Evolutionary conservation across 2,888 invertebrate species (phyloP), one percentile per base, ranked within the genome.

Genomic region (Drosophila ustulata): DNA sequence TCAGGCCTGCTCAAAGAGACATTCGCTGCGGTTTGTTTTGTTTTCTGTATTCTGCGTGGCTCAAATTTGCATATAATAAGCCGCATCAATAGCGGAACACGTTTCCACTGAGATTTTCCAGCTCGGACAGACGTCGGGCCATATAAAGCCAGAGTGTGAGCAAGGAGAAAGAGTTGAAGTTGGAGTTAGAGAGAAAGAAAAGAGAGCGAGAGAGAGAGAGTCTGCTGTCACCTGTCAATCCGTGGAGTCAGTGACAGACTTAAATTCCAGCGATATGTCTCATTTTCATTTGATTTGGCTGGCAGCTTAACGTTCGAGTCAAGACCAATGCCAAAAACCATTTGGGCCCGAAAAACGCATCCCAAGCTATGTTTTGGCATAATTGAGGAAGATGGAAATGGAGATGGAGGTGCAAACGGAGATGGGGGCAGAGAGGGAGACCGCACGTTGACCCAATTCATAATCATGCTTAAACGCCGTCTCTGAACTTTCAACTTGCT

Each of bases 1-100:
- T 68, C 62, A 66, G 46, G 61, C 45, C 62, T 34, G 45, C 58
- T 39, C 62, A 34, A 41, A 51, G 37, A 61, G 59, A 57, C 68
- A 71, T 74, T 66, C 75, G 78, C 50, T 64, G 49, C 46, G 68
- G 78, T 52, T 73, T 65, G 73, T 78, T 41, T 34, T 72, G 63
- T 57, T 78, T 41, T 18, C 18, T 72, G 59, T 61, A 64, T 45
- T 67, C 39, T 74, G 78, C 74, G 78, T 88, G 80, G 78, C 66
- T 76, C 86, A 90, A 91, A 91, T 91, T 91, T 91, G 91, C 91
- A 91, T 91, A 91, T 91, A 91, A 91, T 91, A 90, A 92, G 90
- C 90, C 90, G 89, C 90, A 91, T 91, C 90, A 90, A 90, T 88
- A 90, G 86, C 78, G 80, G 80, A 81, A 91, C 91, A 91, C 91